Conservation (phyloP, 2,797 vertebrate species). For the Poeciliopsis gracilis region DNA sequence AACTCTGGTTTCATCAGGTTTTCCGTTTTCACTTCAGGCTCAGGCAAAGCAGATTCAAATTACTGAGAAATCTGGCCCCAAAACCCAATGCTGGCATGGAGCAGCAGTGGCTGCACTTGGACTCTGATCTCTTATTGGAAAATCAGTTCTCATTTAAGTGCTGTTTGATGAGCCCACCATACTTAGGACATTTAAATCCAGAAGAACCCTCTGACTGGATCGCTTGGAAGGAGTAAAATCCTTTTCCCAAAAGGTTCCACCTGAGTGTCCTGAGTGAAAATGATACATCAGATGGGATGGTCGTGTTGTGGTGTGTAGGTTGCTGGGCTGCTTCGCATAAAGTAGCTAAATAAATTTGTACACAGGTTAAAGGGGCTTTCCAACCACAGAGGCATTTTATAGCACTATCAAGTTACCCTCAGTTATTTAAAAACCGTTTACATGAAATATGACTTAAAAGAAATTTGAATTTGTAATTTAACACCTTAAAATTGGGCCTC, state of each 20-base stretch:
- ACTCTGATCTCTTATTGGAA: constrained; percentile 53
- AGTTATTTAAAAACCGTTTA: too few species aligned
- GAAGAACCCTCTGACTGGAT: constrained; percentile 35
- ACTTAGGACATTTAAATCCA: constrained; percentile 62
- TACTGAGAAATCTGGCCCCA: constrained; percentile 43
- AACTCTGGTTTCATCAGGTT: constrained; percentile 50
- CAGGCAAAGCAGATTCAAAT: constrained; percentile 21
- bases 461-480: too few species aligned
- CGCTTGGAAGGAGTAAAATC: constrained; percentile 44
- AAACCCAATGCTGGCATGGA: constrained; percentile 30
- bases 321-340: constrained; percentile 30
- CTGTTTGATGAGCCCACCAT: constrained; percentile 62
- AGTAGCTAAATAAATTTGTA: constrained; percentile 36
- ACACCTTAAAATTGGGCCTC: too few species aligned
- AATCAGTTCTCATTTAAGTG: constrained; percentile 52
- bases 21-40: constrained; percentile 12
- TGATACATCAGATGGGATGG: constrained; percentile 47
- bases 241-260: constrained; percentile 58
- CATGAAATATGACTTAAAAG: too few species aligned
- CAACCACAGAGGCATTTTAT: too few species aligned
- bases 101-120: constrained; percentile 19
- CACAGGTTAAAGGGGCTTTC: constrained; percentile 7
- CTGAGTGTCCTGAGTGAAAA: constrained; percentile 39
- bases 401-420: too few species aligned
- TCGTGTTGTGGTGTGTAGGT: constrained; percentile 33